phyloP scores from a whole-genome alignment of 2,113 vertebrate genomes.

The Amazona vittata region DNA sequence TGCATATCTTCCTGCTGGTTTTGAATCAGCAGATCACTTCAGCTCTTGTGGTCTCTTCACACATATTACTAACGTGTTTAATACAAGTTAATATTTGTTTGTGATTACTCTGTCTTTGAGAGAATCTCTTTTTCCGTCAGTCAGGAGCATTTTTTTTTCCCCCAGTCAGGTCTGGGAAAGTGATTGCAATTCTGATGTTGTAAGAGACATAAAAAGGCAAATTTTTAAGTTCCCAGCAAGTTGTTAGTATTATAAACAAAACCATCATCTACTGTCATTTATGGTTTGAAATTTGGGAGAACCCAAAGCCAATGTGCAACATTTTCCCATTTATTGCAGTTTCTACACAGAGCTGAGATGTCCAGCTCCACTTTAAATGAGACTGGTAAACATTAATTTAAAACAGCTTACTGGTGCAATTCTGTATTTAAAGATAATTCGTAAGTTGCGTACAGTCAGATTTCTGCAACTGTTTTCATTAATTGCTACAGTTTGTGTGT shows the following conservation, averaged over 20 bases:
- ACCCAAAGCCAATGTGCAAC: background rate
- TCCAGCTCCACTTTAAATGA: background rate
- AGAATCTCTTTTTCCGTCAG: background rate
- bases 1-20: background rate
- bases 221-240: background rate
- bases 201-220: background rate
- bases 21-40: background rate
- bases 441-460: background rate
- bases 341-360: background rate
- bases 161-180: background rate
- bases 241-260: background rate
- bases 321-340: background rate
- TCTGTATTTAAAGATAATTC: conserved; percentile 29
- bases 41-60: background rate
- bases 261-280: background rate
- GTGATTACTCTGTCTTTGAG: background rate
- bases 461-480: conserved; percentile 8
- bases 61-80: background rate
- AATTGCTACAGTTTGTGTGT: background rate
- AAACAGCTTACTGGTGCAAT: background rate
- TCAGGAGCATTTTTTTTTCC: background rate
- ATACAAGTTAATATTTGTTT: background rate
- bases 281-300: background rate
- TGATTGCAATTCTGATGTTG: background rate
- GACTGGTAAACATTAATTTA: background rate